Percentiles rank a stretch among this genome's conserved stretches.
These are phyloP conservation scores for Carapus acus DNA, from an alignment of 2,797 vertebrate genomes.

Conservation along the genomic window DNA sequence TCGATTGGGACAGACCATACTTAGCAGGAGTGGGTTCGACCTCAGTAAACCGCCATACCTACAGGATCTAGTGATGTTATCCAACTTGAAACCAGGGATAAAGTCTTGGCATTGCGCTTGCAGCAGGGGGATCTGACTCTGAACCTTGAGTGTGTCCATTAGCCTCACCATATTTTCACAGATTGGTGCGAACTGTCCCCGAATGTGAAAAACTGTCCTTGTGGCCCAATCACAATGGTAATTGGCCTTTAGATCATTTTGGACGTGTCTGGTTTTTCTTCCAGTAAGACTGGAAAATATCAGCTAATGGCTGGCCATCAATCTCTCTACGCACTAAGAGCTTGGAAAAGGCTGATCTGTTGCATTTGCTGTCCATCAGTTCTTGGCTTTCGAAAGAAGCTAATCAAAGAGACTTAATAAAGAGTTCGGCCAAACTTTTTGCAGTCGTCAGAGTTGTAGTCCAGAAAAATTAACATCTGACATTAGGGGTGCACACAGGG, in stretches of 20 bases:
- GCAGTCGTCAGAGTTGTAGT: constrained; percentile 1
- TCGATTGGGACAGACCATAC: too few species aligned
- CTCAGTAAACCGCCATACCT: too few species aligned
- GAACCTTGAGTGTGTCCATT: too few species aligned
- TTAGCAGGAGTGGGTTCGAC: too few species aligned
- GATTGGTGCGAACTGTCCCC: not conserved
- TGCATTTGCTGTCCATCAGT: constrained; percentile 12
- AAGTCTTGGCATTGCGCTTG: too few species aligned
- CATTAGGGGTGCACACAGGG: not conserved
- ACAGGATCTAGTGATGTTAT: too few species aligned
- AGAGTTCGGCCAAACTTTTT: not conserved
- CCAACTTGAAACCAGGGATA: too few species aligned
- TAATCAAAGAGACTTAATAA: constrained; percentile 3
- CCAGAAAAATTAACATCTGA: constrained; percentile 9
- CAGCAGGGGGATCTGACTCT: too few species aligned
- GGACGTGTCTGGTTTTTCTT: constrained; percentile 11
- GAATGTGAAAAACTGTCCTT: not conserved
- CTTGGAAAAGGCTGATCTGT: constrained; percentile 8
- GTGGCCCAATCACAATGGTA: not conserved
- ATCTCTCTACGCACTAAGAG: constrained; percentile 9
- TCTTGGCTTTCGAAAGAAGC: constrained; percentile 10
- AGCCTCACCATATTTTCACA: not conserved
- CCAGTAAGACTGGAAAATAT: constrained; percentile 1
- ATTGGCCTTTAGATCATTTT: not conserved
- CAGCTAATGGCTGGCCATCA: constrained; percentile 1